Evolutionary conservation across 2,797 vertebrate species (phyloP).

Genomic region (Mormyrus hasselquistii): DNA sequence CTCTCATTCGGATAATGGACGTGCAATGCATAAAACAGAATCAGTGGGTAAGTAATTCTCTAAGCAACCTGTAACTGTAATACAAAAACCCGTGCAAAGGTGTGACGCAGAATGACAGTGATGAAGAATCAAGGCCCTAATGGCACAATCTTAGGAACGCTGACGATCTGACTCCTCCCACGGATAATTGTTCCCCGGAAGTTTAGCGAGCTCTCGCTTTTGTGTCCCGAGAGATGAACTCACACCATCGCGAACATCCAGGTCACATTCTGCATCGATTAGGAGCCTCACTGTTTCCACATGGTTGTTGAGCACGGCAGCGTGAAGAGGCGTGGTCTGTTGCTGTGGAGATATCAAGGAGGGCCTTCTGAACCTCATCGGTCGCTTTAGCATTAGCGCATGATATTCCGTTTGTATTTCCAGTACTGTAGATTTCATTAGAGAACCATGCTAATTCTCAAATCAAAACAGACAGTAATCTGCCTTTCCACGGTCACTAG

Average conservation of each 20-base stretch:
- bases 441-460: background rate
- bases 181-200: background rate
- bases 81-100: background rate
- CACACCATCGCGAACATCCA: constrained; percentile 73
- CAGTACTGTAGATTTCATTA: background rate
- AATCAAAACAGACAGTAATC: background rate
- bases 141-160: background rate
- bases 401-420: background rate
- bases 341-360: constrained; percentile 56
- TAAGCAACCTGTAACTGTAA: background rate
- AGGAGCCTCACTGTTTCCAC: constrained; percentile 65
- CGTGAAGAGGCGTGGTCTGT: constrained; percentile 63
- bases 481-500: background rate
- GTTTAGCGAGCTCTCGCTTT: background rate
- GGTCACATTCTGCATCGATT: constrained; percentile 64
- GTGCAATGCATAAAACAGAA: background rate
- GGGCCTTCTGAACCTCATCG: constrained; percentile 39
- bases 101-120: background rate
- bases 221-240: constrained; percentile 42
- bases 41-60: background rate
- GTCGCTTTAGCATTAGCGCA: background rate
- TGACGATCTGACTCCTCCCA: background rate
- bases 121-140: background rate
- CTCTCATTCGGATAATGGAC: background rate
- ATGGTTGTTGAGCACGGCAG: constrained; percentile 67